These are phyloP conservation scores for Xerus rutilus DNA, from an alignment of 2,797 vertebrate species.

Conservation along the genomic window DNA sequence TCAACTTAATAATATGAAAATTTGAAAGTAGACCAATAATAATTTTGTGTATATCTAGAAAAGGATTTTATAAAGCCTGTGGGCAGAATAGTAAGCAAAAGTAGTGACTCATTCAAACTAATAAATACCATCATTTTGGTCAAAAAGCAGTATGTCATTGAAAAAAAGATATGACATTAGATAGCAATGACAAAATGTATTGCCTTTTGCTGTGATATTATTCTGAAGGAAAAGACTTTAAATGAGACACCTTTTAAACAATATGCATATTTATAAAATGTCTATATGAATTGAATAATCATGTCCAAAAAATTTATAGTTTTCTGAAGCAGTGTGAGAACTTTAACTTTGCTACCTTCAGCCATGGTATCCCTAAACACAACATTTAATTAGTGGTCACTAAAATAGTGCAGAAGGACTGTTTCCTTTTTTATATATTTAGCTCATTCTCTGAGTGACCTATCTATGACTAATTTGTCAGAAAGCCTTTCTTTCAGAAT, in stretches of 20 bases:
- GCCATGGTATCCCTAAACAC: not conserved
- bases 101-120: conserved; percentile 38
- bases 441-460: not conserved
- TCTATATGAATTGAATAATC: not conserved
- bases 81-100: conserved; percentile 47
- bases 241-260: conserved; percentile 1
- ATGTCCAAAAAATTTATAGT: not conserved
- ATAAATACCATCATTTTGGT: conserved; percentile 60
- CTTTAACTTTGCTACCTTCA: conserved; percentile 4
- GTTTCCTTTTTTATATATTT: not conserved
- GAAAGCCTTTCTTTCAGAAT: not conserved
- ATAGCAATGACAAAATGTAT: conserved; percentile 51
- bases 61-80: not conserved
- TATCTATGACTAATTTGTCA: not conserved
- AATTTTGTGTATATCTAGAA: conserved; percentile 8
- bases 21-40: not conserved
- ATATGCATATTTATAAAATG: conserved; percentile 8
- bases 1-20: conserved; percentile 15
- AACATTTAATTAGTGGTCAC: conserved; percentile 5
- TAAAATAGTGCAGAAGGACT: conserved; percentile 15
- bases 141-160: not conserved
- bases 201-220: conserved; percentile 12
- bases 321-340: conserved; percentile 16
- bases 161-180: conserved; percentile 36
- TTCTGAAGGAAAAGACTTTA: not conserved